Percentiles rank a stretch among this genome's conserved stretches.
These are phyloP conservation scores for Brenthis hecate DNA, from an alignment of 2,888 invertebrate species.

Conservation along the genomic window DNA sequence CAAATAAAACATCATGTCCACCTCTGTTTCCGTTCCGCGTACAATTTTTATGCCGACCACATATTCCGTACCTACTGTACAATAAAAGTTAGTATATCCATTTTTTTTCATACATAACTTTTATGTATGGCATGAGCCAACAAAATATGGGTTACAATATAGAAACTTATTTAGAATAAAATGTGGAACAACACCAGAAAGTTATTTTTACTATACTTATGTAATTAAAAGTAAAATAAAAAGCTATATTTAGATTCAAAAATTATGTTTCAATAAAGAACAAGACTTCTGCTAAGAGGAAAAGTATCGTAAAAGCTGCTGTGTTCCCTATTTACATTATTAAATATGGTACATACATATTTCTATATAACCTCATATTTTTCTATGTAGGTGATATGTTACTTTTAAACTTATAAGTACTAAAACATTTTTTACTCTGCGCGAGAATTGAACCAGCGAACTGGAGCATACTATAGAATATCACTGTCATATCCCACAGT, in stretches of 20 bases:
- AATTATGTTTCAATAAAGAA: no score
- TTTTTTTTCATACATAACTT: constrained; percentile 12
- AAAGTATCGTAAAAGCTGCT: no score
- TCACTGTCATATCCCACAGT: not conserved
- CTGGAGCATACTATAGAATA: not conserved
- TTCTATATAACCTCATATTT: no score
- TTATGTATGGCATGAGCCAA: constrained; percentile 10
- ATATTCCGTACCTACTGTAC: constrained; percentile 3
- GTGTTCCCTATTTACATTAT: no score
- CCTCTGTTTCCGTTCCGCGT: constrained; percentile 20
- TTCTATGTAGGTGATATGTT: no score
- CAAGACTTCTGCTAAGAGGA: no score
- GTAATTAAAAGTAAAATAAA: no score
- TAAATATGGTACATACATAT: no score
- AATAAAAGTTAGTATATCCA: not conserved
- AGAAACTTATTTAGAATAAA: constrained; percentile 5
- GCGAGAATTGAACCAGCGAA: not conserved
- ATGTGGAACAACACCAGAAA: not conserved
- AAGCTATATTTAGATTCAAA: no score
- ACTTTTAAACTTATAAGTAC: no score
- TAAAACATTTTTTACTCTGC: no score
- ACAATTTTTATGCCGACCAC: constrained; percentile 18
- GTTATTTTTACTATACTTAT: no score
- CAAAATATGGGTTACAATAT: constrained; percentile 1
- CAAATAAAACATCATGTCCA: constrained; percentile 35